A percentile compares a stretch with the other conserved stretches of the same genome.
phyloP scores from a whole-genome alignment of 2,113 vertebrate species.

The Felis chaus region DNA sequence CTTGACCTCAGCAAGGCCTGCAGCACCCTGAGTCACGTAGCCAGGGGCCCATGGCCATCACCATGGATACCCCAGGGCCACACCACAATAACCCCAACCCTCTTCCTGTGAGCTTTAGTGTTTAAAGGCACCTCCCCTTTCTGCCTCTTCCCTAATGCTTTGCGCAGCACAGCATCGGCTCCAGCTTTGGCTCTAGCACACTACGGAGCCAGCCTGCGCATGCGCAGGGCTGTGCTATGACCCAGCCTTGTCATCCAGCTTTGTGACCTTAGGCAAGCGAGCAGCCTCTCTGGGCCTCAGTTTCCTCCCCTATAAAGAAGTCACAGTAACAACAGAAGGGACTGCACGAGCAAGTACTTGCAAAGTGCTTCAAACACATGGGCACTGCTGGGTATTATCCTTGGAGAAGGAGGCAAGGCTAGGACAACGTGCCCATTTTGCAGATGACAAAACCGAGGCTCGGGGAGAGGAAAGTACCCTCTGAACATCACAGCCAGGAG shows the following conservation, averaged over 20 bases:
- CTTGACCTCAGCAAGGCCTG: not conserved
- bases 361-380: not conserved
- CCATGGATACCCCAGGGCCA: not conserved
- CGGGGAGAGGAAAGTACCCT: not conserved
- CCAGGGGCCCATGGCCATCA: not conserved
- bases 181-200: not conserved
- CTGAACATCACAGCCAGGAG: not conserved
- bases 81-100: not conserved
- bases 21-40: not conserved
- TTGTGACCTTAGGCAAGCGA: not conserved
- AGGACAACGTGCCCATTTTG: not conserved
- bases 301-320: not conserved
- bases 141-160: not conserved
- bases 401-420: not conserved
- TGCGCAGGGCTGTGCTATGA: not conserved
- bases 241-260: not conserved
- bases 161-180: too few relatives aligned
- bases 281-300: not conserved
- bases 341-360: fast-evolving
- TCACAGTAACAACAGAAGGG: not conserved
- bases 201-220: not conserved
- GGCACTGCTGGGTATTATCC: not conserved
- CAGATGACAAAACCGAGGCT: not conserved
- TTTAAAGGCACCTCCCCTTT: not conserved
- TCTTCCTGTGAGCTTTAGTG: not conserved